Conservation (phyloP, 2,888 invertebrate genomes). For the Lamellibrachia satsuma region DNA sequence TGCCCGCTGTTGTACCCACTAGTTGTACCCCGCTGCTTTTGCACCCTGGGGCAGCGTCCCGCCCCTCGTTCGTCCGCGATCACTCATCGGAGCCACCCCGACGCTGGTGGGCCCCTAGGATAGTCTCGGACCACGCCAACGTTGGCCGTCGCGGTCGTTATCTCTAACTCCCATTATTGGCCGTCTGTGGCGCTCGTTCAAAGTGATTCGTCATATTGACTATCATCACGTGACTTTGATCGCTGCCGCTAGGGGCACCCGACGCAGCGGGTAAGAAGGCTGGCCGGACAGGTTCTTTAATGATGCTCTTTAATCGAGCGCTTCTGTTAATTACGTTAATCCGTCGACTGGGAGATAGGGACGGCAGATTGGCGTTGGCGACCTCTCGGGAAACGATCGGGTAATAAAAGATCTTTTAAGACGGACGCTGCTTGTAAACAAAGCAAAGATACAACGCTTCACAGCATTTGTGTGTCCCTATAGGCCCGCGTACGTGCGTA, state of each 20-base stretch:
- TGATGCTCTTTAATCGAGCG: not conserved
- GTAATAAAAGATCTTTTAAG: not conserved
- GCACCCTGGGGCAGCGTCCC: not conserved
- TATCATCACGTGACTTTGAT: slow-evolving; percentile 10
- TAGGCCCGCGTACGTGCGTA: not conserved
- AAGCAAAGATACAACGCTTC: slow-evolving; percentile 8
- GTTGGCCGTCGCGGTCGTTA: not conserved
- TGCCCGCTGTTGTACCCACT: not conserved
- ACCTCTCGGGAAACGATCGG: not conserved
- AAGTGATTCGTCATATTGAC: not conserved
- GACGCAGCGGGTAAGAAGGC: not conserved
- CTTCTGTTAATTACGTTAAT: not conserved
- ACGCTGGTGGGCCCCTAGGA: not conserved
- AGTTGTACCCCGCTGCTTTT: not conserved
- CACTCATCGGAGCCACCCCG: not conserved
- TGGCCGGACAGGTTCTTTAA: not conserved
- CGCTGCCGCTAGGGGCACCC: not conserved
- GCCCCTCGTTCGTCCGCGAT: not conserved
- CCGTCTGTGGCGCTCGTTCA: slow-evolving; percentile 4
- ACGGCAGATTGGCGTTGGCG: not conserved
- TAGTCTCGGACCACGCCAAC: not conserved
- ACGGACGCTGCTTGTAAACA: not conserved
- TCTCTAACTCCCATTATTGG: not conserved
- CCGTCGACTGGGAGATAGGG: not conserved
- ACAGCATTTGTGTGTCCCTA: not conserved